Base-by-base conservation (phyloP, 2,888 invertebrate genomes). In the Dryococelus australis region DNA sequence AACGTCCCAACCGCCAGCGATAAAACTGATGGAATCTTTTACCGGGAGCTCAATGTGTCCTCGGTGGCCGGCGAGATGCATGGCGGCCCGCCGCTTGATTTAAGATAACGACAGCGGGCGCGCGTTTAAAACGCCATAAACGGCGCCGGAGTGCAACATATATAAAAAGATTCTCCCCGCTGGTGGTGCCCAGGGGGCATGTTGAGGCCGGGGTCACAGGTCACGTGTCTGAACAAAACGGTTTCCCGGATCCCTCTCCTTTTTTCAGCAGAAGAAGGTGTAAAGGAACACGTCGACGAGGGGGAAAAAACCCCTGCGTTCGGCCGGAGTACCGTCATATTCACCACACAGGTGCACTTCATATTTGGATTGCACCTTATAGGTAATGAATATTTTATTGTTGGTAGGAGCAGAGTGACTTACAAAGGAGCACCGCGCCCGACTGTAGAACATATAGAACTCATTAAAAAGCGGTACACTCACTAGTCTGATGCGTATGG, bases 21-120 rank as follows among this genome's bases (percentile, higher is more conserved):
- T 83, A 83, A 83, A 83, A 83, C 83, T 83, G 83, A 83, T 83
- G 83, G 83, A 83, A 83, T 83, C 83, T 83, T 83, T 83, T 83
- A 83, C 83, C 83, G 43, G 43, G 35, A 83, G 83, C 43, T 83
- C 83, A 83, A 83, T 83, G 83, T 83, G 83, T 83, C 83, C 83
- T 83, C 35, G 28, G 83, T 28, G 83, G 43, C 43, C 43, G 20
- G 83, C 28, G 83, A 83, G 83, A 83, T 83, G 24, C 83, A 83
- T 83, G 83, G 83, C 16, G 83, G 43, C 83, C 24, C 16, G 83
- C 83, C 35, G 83, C 83, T 83, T 83, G 83, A 83, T 83, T 83
- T 83, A 83, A 35, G 83, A 83, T 83, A 83, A 83, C 83, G 83
- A 83, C 83, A 83, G 83, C 35, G 24, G 83, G 28, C 83, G 13